Percentiles rank a stretch among this genome's conserved stretches.
Conservation (phyloP, 2,113 vertebrate species). For the Lepisosteus osseus region DNA sequence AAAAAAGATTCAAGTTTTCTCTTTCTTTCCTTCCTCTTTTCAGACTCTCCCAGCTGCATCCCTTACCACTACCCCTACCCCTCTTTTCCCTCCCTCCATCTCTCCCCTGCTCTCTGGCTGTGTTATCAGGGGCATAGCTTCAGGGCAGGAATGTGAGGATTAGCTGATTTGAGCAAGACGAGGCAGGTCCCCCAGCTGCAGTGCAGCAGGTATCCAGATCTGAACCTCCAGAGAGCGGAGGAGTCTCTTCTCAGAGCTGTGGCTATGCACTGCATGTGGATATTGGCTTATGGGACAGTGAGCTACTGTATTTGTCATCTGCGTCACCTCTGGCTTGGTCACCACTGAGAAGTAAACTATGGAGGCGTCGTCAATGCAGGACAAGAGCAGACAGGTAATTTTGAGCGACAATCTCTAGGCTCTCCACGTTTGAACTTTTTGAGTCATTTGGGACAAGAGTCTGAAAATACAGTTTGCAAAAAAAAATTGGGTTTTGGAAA, state of each 20-base stretch:
- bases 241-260: background rate
- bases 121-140: conserved; percentile 44
- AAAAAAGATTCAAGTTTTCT: background rate
- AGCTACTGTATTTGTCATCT: background rate
- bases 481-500: too few relatives aligned
- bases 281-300: background rate
- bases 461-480: too few relatives aligned
- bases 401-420: too few relatives aligned
- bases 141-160: conserved; percentile 59
- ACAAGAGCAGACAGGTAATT: conserved; percentile 56
- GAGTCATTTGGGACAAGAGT: too few relatives aligned
- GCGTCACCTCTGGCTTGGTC: conserved; percentile 12
- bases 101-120: conserved; percentile 23
- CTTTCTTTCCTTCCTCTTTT: background rate
- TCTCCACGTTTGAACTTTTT: too few relatives aligned
- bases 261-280: background rate
- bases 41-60: background rate
- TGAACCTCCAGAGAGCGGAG: conserved; percentile 26
- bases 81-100: conserved; percentile 11
- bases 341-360: conserved; percentile 31
- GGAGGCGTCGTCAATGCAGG: conserved; percentile 43
- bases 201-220: conserved; percentile 24
- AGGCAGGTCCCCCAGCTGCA: conserved; percentile 55
- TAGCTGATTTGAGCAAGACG: conserved; percentile 54
- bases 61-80: background rate